These are phyloP conservation scores for Sitobion miscanthi DNA, from an alignment of 1,140 invertebrate species.

Conservation along the genomic window DNA sequence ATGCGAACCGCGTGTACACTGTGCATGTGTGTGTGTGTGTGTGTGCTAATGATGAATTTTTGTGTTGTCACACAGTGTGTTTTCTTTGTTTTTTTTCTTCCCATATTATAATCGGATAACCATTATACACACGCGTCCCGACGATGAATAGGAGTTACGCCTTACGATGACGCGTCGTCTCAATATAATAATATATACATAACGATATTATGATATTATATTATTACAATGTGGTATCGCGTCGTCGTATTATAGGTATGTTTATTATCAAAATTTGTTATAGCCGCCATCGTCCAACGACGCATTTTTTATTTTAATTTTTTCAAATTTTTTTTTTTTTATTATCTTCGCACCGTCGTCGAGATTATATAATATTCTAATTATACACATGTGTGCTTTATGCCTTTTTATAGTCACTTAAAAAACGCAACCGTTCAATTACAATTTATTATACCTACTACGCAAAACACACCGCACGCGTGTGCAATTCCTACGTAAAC, in stretches of 20 bases:
- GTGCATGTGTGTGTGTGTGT: background rate
- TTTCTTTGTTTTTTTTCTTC: background rate
- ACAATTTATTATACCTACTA: background rate
- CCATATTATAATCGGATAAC: background rate
- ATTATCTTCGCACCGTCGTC: background rate
- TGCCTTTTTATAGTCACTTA: background rate
- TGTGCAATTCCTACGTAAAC: background rate
- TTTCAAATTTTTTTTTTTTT: background rate
- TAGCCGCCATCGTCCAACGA: background rate
- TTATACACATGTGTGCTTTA: background rate
- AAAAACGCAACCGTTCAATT: background rate
- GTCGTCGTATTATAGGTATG: background rate
- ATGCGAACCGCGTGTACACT: background rate
- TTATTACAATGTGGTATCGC: background rate
- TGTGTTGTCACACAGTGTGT: background rate
- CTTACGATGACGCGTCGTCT: background rate
- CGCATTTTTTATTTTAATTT: too few species aligned
- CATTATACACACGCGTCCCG: background rate
- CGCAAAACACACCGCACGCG: background rate
- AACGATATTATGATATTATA: background rate
- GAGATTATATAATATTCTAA: constrained; percentile 8
- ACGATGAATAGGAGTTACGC: background rate
- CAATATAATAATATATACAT: background rate
- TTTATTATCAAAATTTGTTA: background rate
- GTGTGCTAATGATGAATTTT: constrained; percentile 11